phyloP scores from a whole-genome alignment of 2,888 invertebrate genomes.

The Phalera bucephala region DNA sequence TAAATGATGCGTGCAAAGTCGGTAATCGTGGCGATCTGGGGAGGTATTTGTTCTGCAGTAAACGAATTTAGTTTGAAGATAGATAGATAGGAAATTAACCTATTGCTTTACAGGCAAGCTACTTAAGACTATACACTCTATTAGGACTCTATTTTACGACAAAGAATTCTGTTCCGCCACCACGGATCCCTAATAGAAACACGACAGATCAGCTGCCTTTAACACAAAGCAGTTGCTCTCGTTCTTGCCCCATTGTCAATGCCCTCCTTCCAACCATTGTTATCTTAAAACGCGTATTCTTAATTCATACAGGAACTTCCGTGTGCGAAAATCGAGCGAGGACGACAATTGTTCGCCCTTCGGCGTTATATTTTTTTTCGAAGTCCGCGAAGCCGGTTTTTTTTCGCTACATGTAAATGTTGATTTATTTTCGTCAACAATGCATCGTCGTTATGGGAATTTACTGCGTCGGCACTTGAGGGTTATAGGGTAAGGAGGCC shows the following conservation, averaged over 20 bases:
- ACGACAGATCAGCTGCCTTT: slow-evolving; percentile 65
- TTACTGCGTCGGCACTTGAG: slow-evolving; percentile 50
- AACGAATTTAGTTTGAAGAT: too few species aligned
- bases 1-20: too few species aligned
- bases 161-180: too few species aligned
- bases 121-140: too few species aligned
- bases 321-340: slow-evolving; percentile 68
- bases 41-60: too few species aligned
- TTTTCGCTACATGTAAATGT: slow-evolving; percentile 69
- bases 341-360: slow-evolving; percentile 61
- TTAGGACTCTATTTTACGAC: too few species aligned
- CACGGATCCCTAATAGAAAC: slow-evolving; percentile 29
- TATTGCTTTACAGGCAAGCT: too few species aligned
- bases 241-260: slow-evolving; percentile 64
- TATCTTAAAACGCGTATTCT: slow-evolving; percentile 62
- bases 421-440: slow-evolving; percentile 81
- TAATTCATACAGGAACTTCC: slow-evolving; percentile 68
- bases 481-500: slow-evolving; percentile 1
- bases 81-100: too few species aligned
- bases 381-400: slow-evolving; percentile 67
- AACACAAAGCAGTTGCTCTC: slow-evolving; percentile 61
- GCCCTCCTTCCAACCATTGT: slow-evolving; percentile 61
- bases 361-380: slow-evolving; percentile 40
- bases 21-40: too few species aligned
- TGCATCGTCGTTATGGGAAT: slow-evolving; percentile 70